Evolutionary conservation across 2,888 invertebrate genomes (phyloP).

Genomic region (Tanytarsus gracilentus): DNA sequence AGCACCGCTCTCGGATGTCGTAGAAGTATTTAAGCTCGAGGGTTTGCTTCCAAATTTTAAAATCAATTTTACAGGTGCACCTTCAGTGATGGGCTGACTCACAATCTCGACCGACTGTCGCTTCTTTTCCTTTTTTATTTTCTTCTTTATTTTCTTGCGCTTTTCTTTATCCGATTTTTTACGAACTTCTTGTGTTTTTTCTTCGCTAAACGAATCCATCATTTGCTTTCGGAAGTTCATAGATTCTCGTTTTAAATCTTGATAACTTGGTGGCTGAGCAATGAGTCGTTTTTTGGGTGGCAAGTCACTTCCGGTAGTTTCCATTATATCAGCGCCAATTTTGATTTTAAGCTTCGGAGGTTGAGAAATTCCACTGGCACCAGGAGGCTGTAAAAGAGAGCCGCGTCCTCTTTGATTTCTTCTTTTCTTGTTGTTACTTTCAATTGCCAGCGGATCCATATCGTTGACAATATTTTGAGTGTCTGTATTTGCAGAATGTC

Average conservation of each 20-base stretch:
- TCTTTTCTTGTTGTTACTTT: constrained; percentile 36
- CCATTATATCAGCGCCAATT: constrained; percentile 52
- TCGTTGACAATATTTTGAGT: not conserved
- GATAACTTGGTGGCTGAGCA: constrained; percentile 60
- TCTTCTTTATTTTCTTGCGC: constrained; percentile 46
- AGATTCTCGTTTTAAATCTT: constrained; percentile 72
- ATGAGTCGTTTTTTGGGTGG: constrained; percentile 72
- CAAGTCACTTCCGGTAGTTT: constrained; percentile 34
- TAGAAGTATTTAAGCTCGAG: constrained; percentile 44
- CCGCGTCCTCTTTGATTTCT: constrained; percentile 33
- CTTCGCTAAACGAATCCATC: constrained; percentile 73
- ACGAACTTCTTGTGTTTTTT: constrained; percentile 41
- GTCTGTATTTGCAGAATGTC: not conserved
- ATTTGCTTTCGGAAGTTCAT: constrained; percentile 80
- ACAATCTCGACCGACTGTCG: constrained; percentile 40
- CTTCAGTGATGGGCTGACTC: constrained; percentile 30
- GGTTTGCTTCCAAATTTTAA: constrained; percentile 27
- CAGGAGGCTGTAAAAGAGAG: constrained; percentile 34
- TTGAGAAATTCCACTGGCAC: constrained; percentile 38
- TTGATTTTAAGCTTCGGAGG: constrained; percentile 68
- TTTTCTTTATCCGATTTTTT: constrained; percentile 42
- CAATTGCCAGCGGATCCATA: constrained; percentile 11
- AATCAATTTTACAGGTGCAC: constrained; percentile 30
- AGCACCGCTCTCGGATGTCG: constrained; percentile 45
- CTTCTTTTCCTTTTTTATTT: constrained; percentile 50